These are phyloP conservation scores for Ectropis crepuscularia DNA, from an alignment of 2,888 invertebrate genomes.

Conservation along the genomic window DNA sequence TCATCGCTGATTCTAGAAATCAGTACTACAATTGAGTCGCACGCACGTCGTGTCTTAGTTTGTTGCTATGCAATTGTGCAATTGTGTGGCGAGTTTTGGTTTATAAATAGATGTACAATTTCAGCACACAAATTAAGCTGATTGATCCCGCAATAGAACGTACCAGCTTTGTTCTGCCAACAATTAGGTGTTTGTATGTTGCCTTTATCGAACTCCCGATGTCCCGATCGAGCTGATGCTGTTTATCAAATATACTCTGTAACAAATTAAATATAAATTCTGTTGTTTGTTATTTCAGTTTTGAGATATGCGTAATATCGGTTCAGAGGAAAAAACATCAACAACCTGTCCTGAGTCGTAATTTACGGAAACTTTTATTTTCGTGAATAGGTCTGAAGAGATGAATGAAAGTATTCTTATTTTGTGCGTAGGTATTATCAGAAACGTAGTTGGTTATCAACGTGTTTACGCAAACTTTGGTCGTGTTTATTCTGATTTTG, in stretches of 20 bases:
- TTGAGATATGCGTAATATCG: neutral
- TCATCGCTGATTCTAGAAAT: constrained; percentile 49
- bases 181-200: neutral
- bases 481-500: constrained; percentile 28
- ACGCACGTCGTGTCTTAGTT: constrained; percentile 4
- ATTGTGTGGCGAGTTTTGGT: constrained; percentile 9
- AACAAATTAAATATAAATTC: too few species aligned
- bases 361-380: constrained; percentile 12
- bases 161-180: constrained; percentile 1
- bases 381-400: neutral
- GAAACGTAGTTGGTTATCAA: constrained; percentile 20
- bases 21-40: constrained; percentile 30
- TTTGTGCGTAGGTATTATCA: constrained; percentile 16
- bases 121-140: constrained; percentile 17
- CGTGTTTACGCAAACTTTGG: constrained; percentile 31
- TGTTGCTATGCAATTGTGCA: constrained; percentile 28
- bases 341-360: neutral
- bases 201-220: neutral
- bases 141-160: constrained; percentile 13
- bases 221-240: too few species aligned
- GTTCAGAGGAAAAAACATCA: neutral
- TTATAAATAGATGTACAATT: constrained; percentile 12
- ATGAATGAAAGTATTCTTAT: constrained; percentile 12
- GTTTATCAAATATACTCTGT: too few species aligned
- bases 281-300: neutral